Conservation (phyloP, 2,888 invertebrate species). For the Cantharis rustica region DNA sequence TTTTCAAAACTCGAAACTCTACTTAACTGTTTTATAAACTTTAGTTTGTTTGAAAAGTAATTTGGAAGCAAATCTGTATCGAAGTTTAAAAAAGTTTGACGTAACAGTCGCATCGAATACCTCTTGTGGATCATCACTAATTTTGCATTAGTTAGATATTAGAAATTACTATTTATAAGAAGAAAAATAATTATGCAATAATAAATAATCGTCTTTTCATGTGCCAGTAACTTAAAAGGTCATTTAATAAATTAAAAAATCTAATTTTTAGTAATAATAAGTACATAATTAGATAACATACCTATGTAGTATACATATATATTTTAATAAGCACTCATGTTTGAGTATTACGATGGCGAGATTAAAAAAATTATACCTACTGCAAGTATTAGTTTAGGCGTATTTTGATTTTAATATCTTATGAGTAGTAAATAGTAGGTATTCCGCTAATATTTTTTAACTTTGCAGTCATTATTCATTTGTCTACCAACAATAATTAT, state of each 20-base stretch:
- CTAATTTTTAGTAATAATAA: neutral
- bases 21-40: neutral
- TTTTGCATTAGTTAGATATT: too few species aligned
- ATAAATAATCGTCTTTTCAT: neutral
- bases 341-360: neutral
- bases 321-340: neutral
- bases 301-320: too few species aligned
- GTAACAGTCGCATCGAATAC: neutral
- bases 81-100: neutral
- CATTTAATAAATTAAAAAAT: neutral
- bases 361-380: neutral
- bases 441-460: neutral
- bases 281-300: too few species aligned
- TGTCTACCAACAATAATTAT: neutral
- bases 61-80: neutral
- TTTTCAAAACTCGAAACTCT: neutral
- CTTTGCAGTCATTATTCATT: neutral
- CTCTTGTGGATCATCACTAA: neutral
- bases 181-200: neutral
- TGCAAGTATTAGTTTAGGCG: too few species aligned
- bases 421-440: neutral
- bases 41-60: neutral
- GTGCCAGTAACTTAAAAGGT: slow-evolving; percentile 6
- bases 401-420: neutral
- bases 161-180: too few species aligned